A percentile compares a stretch with the other conserved stretches of the same genome.
Evolutionary conservation across 2,888 invertebrate species (phyloP).

Genomic region (Cryptus armator): DNA sequence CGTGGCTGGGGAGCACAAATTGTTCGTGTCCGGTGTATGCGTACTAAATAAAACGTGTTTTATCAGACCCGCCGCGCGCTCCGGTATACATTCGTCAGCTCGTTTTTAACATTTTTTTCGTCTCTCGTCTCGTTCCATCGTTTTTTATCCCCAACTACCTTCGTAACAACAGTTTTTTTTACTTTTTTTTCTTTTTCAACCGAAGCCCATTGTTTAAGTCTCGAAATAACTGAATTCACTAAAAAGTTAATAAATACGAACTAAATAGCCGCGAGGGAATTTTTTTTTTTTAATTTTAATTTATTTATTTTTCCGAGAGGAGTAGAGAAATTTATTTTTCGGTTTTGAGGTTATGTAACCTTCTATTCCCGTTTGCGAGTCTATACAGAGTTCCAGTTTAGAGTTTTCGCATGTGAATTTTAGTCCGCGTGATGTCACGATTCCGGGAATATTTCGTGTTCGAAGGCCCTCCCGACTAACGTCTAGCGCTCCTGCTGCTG

Average conservation of each 20-base stretch:
- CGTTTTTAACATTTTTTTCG: conserved; percentile 9
- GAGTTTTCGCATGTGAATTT: conserved; percentile 33
- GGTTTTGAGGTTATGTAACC: background rate
- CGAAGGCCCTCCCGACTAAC: background rate
- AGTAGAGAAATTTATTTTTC: background rate
- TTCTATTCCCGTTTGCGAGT: conserved; percentile 3
- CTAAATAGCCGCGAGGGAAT: background rate
- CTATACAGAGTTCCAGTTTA: conserved; percentile 44
- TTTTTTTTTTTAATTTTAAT: background rate
- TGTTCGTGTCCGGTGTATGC: conserved; percentile 70
- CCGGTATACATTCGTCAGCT: conserved; percentile 58
- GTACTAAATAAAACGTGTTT: conserved; percentile 68
- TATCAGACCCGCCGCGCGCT: conserved; percentile 63
- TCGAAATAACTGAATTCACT: background rate
- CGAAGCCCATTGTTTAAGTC: conserved; percentile 18
- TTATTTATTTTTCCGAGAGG: background rate
- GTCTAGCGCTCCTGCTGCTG: conserved; percentile 27
- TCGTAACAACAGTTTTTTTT: background rate
- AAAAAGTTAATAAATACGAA: conserved; percentile 11
- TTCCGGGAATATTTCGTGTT: conserved; percentile 57
- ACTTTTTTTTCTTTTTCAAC: background rate
- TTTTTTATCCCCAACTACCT: background rate
- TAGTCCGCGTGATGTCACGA: conserved; percentile 61
- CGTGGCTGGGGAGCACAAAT: conserved; percentile 64
- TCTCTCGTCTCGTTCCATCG: background rate